A percentile compares a stretch with the other conserved stretches of the same genome.
Evolutionary conservation across 2,113 vertebrate genomes (phyloP).

Genomic region (Peromyscus polionotus): DNA sequence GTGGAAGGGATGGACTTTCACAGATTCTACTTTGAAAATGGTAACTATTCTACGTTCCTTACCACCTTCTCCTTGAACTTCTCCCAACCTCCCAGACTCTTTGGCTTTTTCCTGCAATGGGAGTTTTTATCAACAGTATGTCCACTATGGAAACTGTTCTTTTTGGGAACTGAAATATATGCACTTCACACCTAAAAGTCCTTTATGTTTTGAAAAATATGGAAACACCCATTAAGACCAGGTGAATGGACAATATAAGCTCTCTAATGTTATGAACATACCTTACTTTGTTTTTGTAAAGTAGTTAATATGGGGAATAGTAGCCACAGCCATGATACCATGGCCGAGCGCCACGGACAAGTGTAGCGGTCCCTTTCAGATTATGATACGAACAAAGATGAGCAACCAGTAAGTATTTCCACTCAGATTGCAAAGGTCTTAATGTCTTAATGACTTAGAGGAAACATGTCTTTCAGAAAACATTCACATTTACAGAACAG

Average conservation of each 20-base stretch:
- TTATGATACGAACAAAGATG: not conserved
- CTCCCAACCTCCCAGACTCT: not conserved
- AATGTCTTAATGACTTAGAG: not conserved
- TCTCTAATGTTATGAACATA: not conserved
- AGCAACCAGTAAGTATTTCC: not conserved
- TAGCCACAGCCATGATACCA: not conserved
- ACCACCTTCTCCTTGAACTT: not conserved
- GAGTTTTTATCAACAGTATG: not conserved
- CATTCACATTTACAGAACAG: not conserved
- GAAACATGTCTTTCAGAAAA: not conserved
- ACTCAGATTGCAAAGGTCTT: not conserved
- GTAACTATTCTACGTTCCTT: conserved; percentile 82
- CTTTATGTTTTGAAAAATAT: conserved; percentile 17
- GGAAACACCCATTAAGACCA: not conserved
- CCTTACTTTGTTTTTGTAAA: not conserved
- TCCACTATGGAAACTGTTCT: not conserved
- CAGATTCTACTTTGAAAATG: conserved; percentile 98
- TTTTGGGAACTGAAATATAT: not conserved
- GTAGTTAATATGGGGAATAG: not conserved
- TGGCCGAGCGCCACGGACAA: not conserved
- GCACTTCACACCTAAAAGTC: not conserved
- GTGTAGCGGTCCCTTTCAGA: not conserved
- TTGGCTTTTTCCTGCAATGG: not conserved
- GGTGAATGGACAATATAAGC: not conserved
- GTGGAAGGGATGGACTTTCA: conserved; percentile 99